These are phyloP conservation scores for Xiphophorus maculatus DNA, from an alignment of 2,113 vertebrate species.

Conservation along the genomic window DNA sequence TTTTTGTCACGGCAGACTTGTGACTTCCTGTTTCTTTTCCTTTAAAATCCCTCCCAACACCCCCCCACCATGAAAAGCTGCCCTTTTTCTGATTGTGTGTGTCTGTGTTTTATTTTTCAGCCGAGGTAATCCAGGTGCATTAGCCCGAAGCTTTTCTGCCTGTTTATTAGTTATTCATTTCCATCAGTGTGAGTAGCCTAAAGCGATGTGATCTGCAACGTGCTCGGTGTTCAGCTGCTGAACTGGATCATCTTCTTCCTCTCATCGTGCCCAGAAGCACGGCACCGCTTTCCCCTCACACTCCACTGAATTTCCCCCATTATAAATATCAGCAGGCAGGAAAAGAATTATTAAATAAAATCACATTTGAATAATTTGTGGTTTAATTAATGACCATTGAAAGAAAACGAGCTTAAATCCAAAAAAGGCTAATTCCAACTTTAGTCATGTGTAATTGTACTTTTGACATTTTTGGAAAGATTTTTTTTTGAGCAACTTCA, in stretches of 20 bases:
- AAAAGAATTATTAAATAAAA: background rate
- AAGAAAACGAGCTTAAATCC: background rate
- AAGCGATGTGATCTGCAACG: conserved; percentile 57
- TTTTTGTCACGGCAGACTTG: conserved; percentile 64
- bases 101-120: conserved; percentile 19
- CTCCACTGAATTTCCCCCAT: conserved; percentile 30
- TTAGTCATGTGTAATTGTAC: background rate
- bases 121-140: conserved; percentile 69
- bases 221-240: conserved; percentile 53
- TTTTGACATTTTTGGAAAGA: background rate
- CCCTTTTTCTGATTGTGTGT: conserved; percentile 52
- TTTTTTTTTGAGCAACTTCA: background rate
- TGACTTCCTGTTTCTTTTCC: conserved; percentile 52
- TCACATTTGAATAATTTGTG: background rate
- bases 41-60: background rate
- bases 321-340: background rate
- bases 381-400: background rate
- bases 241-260: conserved; percentile 39
- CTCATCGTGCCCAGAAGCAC: conserved; percentile 42
- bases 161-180: conserved; percentile 79
- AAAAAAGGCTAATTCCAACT: background rate
- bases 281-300: conserved; percentile 11
- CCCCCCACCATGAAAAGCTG: conserved; percentile 2
- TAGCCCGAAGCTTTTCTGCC: conserved; percentile 67
- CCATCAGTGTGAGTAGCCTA: conserved; percentile 59